Conservation (phyloP, 2,113 vertebrate species). For the Microtus oregoni region DNA sequence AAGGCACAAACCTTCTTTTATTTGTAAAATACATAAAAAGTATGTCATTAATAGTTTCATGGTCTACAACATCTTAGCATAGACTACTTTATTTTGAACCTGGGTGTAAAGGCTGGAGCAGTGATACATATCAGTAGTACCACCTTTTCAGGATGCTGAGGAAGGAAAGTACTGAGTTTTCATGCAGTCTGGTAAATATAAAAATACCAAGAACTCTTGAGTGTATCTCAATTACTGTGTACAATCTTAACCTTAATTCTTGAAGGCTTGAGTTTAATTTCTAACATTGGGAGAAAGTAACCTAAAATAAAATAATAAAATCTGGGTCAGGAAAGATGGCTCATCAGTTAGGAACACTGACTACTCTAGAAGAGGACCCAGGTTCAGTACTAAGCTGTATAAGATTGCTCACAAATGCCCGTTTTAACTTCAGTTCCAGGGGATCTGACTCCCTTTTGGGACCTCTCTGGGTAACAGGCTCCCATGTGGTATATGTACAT, state of each 20-base stretch:
- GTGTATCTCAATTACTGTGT: neutral
- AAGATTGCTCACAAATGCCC: neutral
- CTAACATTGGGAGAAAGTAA: neutral
- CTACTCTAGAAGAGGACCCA: too few relatives aligned
- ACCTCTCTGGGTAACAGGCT: neutral
- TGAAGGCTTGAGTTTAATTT: neutral
- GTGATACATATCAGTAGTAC: rapidly evolving
- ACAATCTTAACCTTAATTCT: neutral
- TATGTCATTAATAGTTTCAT: neutral
- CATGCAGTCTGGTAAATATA: neutral
- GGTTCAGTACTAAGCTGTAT: neutral
- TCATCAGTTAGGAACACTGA: neutral
- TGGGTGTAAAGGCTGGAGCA: neutral
- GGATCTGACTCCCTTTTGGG: neutral
- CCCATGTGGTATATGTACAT: neutral
- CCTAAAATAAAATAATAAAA: neutral
- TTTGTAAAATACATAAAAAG: too few relatives aligned
- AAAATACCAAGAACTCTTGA: neutral
- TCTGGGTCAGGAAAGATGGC: neutral
- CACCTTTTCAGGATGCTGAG: neutral
- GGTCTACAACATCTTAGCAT: neutral
- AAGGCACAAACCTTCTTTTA: neutral
- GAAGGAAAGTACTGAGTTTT: neutral
- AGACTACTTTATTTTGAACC: neutral
- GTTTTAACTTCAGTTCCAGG: neutral